A percentile compares a stretch with the other conserved stretches of the same genome.
Evolutionary conservation across 2,797 vertebrate genomes (phyloP).

Genomic region (Calcarius lapponicus): DNA sequence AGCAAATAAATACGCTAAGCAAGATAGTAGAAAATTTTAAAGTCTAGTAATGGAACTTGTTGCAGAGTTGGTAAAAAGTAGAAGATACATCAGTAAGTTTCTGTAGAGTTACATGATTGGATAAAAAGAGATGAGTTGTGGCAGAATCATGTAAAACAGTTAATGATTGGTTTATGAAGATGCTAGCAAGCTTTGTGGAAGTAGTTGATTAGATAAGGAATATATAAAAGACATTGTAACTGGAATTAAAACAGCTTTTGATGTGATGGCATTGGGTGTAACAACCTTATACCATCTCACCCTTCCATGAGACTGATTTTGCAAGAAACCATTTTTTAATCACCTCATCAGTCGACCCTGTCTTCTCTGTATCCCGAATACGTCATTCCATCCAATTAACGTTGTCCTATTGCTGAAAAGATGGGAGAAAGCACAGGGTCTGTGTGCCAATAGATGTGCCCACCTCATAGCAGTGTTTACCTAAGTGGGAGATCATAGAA

Average conservation of each 20-base stretch:
- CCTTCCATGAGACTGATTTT: not conserved
- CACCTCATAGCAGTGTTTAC: rapidly evolving
- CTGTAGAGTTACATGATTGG: not conserved
- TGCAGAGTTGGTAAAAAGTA: not conserved
- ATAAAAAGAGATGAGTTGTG: not conserved
- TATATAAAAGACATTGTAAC: not conserved
- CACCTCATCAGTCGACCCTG: rapidly evolving
- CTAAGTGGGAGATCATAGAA: not conserved
- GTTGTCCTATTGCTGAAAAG: not conserved
- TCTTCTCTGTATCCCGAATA: not conserved
- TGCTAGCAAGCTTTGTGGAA: not conserved
- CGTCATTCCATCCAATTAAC: rapidly evolving
- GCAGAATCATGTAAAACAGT: not conserved
- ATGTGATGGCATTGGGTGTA: not conserved
- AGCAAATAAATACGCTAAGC: not conserved
- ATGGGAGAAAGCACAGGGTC: not conserved
- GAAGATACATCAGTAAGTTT: not conserved
- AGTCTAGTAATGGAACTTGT: not conserved
- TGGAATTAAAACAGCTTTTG: not conserved
- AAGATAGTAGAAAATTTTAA: not conserved
- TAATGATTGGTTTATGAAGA: not conserved
- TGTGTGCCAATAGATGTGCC: not conserved
- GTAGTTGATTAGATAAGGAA: not conserved
- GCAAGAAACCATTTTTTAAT: not conserved
- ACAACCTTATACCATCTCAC: not conserved